These are phyloP conservation scores for Sebastolobus alascanus DNA, from an alignment of 2,797 vertebrate species.

Conservation along the genomic window DNA sequence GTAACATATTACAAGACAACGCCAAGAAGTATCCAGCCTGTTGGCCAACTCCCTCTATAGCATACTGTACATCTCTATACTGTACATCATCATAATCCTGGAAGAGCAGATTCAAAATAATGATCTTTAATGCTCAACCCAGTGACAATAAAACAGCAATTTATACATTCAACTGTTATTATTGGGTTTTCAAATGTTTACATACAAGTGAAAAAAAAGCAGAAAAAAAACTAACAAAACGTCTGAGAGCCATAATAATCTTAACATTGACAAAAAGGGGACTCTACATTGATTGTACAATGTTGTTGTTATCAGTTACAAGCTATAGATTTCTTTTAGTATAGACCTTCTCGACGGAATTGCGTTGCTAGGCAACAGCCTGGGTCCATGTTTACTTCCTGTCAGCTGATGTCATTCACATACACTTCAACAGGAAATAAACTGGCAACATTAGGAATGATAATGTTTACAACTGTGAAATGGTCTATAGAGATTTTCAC, in stretches of 20 bases:
- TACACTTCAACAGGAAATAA: no score
- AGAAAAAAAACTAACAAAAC: background rate
- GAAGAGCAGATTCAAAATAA: conserved; percentile 6
- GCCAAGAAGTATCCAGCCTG: background rate
- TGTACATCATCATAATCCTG: conserved; percentile 5
- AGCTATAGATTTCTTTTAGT: no score
- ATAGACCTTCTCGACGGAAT: no score
- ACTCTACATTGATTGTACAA: background rate
- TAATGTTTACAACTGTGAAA: no score
- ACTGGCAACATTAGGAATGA: no score
- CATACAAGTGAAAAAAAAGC: no score
- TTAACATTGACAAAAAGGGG: background rate
- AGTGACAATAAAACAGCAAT: background rate
- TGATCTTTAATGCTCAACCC: background rate
- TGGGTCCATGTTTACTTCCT: no score
- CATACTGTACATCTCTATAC: background rate
- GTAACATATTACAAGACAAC: background rate
- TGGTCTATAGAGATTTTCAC: no score
- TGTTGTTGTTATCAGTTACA: background rate
- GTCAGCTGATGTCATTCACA: no score
- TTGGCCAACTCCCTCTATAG: background rate
- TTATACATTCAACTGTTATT: background rate
- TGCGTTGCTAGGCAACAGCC: no score
- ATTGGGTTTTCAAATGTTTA: background rate
- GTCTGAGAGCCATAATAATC: no score